Evolutionary conservation across 23 tunicate genomes (phyloP).

Genomic region (Halocynthia roretzi): DNA sequence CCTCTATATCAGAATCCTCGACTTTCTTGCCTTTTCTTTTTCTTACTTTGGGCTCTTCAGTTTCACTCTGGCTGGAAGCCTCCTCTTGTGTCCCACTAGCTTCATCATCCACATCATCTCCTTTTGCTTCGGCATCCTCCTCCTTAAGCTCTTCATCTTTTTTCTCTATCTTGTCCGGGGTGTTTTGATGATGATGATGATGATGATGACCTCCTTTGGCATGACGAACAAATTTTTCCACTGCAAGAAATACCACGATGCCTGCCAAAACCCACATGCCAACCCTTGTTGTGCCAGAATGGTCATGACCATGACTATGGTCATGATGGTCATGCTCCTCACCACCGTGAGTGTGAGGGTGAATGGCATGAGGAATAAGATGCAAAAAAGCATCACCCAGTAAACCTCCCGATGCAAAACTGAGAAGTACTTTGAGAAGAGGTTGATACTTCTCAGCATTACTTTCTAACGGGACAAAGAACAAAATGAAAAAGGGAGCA

Average conservation of each 20-base stretch:
- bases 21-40: slow-evolving; percentile 13
- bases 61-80: slow-evolving; percentile 1
- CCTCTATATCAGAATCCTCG: slow-evolving; percentile 24
- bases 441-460: slow-evolving; percentile 93
- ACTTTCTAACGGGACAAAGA: slow-evolving; percentile 85
- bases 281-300: slow-evolving; percentile 59
- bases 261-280: slow-evolving; percentile 95
- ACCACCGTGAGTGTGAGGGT: slow-evolving; percentile 78
- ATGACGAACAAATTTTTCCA: slow-evolving; percentile 91
- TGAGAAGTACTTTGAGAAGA: slow-evolving; percentile 67
- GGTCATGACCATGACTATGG: slow-evolving; percentile 69
- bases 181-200: slow-evolving; percentile 24
- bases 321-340: slow-evolving; percentile 57
- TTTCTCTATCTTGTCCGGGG: slow-evolving; percentile 5
- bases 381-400: slow-evolving; percentile 97
- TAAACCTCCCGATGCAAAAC: slow-evolving; percentile 97
- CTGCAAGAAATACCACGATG: slow-evolving; percentile 67
- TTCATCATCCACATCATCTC: slow-evolving; percentile 3
- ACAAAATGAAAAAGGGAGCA: slow-evolving; percentile 85
- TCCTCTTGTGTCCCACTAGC: slow-evolving; percentile 4
- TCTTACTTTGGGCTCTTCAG: not conserved
- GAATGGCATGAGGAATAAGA: slow-evolving; percentile 95
- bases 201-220: slow-evolving; percentile 72
- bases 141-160: slow-evolving; percentile 3
- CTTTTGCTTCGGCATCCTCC: not conserved